Conservation (phyloP, 35 echinoderm and acorn worm species). For the Heliocidaris erythrogramma region DNA sequence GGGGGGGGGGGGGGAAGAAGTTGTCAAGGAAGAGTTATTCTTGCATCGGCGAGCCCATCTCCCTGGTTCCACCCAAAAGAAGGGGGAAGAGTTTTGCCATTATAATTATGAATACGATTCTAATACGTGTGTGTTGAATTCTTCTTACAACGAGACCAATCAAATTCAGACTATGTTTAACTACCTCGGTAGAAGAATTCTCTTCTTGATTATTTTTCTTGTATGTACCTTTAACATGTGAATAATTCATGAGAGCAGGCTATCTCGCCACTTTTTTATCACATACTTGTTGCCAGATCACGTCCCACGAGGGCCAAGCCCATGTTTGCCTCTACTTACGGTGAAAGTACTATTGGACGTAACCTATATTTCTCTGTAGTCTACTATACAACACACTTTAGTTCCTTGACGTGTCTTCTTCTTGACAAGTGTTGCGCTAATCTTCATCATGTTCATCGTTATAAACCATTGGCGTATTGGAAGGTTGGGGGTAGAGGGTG, state of each 20-base stretch:
- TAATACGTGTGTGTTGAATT: no score
- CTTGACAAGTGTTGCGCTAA: not conserved
- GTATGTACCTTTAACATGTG: not conserved
- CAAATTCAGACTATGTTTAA: no score
- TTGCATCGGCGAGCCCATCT: no score
- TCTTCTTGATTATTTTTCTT: not conserved
- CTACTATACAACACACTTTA: not conserved
- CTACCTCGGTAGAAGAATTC: not conserved
- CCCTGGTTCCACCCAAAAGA: no score
- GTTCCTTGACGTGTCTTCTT: not conserved
- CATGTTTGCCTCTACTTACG: not conserved
- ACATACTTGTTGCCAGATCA: not conserved
- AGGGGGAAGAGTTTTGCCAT: no score
- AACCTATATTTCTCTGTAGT: not conserved
- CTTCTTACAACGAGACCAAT: no score
- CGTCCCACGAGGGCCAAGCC: not conserved
- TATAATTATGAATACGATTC: no score
- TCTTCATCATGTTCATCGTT: not conserved
- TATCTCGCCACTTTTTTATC: not conserved
- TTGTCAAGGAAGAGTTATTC: no score
- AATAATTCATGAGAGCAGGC: not conserved
- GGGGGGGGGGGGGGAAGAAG: no score
- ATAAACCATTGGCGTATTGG: no score
- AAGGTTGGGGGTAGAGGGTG: no score
- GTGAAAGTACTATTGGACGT: slow-evolving; percentile 1